Base-by-base conservation (phyloP, 2,113 vertebrate genomes). In the Chionomys nivalis region DNA sequence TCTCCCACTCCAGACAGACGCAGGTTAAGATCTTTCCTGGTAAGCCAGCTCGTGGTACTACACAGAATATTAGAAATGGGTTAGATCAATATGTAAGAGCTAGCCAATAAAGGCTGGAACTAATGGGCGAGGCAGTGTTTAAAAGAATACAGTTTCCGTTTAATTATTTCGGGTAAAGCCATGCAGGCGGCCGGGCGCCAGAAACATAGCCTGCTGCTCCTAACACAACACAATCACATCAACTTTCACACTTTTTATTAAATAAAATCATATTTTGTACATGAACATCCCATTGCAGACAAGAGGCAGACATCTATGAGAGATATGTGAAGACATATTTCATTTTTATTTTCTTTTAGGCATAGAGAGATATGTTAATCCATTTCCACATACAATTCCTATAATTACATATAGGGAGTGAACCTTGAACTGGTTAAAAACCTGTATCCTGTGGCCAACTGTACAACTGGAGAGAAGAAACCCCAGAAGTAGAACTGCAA, bases 331-430 rank as follows among this genome's bases (percentile, higher is more conserved):
- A 98, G 98, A 98, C 97, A 96, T 97, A 98, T 98, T 98, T 98
- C 97, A 94, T 95, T 98, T 99, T 99, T 99, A 99, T 99, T 98
- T 97, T 99, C 97, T 97, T 98, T 98, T 98, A 98, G 98, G 98
- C 98, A 98, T 98, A 98, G 98, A 98, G 96, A 96, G 98, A 97
- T 98, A 98, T 98, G 98, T 98, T 98, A 98, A 98, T 98, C 98
- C 96, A 98, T 98, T 98, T 98, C 97, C 97, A 81, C 96, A 97
- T 97, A 97, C 89, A 97, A 95, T 98, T 98, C 93, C 96, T 97
- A 97, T 96, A 97, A 98, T 96, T 96, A 96, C 89, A 96, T 98
- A 98, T 96, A 98, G 75, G 83, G 52, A 98, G 88, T 97, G 97
- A 98, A 97, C 44, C 88, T 0, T 88, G 98, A 98, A 97, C 97